Percentiles rank a stretch among this genome's conserved stretches.
These are phyloP conservation scores for Alitta virens DNA, from an alignment of 2,888 invertebrate genomes.

Conservation along the genomic window DNA sequence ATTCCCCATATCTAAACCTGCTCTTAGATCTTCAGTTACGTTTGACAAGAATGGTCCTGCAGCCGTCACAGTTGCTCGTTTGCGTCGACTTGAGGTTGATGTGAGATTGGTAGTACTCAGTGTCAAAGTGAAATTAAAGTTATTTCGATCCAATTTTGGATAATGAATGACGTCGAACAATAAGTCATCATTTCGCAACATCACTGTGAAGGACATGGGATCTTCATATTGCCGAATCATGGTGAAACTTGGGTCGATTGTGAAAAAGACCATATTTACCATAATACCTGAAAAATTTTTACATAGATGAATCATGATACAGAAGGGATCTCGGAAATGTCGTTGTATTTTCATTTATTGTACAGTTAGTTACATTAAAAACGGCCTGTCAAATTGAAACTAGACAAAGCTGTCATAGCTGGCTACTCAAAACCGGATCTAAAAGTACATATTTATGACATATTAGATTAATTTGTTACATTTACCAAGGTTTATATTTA, in stretches of 20 bases:
- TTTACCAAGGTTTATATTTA: no score
- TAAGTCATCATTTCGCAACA: not conserved
- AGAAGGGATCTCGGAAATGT: no score
- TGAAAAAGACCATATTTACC: not conserved
- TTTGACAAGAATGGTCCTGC: not conserved
- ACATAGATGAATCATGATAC: no score
- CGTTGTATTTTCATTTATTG: no score
- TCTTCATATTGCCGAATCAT: not conserved
- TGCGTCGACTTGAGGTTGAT: not conserved
- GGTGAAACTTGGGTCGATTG: not conserved
- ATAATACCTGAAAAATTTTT: not conserved
- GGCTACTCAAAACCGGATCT: no score
- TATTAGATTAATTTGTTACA: no score
- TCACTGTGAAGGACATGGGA: not conserved
- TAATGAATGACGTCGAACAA: not conserved
- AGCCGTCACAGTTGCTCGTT: not conserved
- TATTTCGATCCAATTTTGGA: not conserved
- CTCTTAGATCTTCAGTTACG: not conserved
- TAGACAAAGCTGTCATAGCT: no score
- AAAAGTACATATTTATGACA: no score
- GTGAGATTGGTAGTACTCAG: not conserved
- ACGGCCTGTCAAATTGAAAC: no score
- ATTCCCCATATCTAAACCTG: not conserved
- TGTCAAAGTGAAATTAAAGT: no score
- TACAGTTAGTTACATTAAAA: no score